Conservation (phyloP, 2,888 invertebrate genomes). For the Pristionchus fissidentatus region DNA sequence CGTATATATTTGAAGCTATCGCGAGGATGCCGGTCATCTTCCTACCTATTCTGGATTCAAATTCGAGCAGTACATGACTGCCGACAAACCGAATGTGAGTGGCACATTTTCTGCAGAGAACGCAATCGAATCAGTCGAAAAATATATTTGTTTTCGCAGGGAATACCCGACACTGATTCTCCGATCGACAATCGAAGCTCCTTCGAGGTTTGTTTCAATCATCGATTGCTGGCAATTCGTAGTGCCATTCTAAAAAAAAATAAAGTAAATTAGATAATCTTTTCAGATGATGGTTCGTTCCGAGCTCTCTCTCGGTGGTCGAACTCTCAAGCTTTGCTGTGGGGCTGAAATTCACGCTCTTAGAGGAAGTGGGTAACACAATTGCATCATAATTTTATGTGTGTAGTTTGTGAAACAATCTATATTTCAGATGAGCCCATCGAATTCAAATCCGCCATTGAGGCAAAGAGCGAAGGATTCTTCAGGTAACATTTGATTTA, state of each 20-base stretch:
- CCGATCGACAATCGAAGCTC: neutral
- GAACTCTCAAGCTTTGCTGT: neutral
- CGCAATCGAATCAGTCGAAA: neutral
- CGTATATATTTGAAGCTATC: too few species aligned
- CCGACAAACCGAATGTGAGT: neutral
- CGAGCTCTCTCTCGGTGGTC: neutral
- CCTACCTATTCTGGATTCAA: neutral
- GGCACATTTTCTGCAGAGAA: too few species aligned
- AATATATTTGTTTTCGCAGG: neutral
- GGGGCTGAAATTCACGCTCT: neutral
- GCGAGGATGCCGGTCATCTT: neutral
- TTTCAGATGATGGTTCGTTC: neutral
- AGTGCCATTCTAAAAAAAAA: too few species aligned
- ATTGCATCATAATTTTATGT: too few species aligned
- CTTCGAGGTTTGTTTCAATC: too few species aligned
- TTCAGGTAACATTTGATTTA: too few species aligned
- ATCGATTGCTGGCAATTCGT: too few species aligned
- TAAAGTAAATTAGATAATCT: too few species aligned
- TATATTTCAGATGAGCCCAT: too few species aligned
- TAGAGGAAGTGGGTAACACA: neutral
- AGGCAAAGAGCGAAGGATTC: too few species aligned
- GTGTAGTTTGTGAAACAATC: too few species aligned
- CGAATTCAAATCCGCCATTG: too few species aligned
- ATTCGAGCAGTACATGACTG: constrained; percentile 17
- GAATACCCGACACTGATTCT: neutral